Conservation (phyloP, 2,888 invertebrate genomes). For the Gymnocheta viridis region DNA sequence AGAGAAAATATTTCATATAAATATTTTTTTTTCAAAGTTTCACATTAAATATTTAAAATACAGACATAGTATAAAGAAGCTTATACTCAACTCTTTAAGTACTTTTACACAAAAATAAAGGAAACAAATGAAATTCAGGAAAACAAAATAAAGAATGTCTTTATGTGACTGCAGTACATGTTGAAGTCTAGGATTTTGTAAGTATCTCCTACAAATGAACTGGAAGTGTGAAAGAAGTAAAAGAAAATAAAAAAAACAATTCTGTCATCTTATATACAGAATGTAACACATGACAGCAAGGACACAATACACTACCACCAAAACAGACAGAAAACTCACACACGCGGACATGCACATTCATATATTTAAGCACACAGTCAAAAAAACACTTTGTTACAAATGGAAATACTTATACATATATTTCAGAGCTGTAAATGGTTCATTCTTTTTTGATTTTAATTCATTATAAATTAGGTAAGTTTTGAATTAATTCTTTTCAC, state of each 20-base stretch:
- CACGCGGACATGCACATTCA: not conserved
- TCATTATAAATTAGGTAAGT: no score
- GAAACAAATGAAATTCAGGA: slow-evolving; percentile 16
- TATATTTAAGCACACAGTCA: not conserved
- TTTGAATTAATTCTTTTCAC: no score
- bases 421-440: no score
- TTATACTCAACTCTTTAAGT: slow-evolving; percentile 6
- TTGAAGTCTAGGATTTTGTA: slow-evolving; percentile 18
- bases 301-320: slow-evolving; percentile 47
- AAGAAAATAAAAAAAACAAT: not conserved
- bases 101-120: not conserved
- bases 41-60: slow-evolving; percentile 28
- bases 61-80: slow-evolving; percentile 17
- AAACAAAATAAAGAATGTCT: slow-evolving; percentile 30
- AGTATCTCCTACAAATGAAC: slow-evolving; percentile 35
- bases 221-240: slow-evolving; percentile 10
- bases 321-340: slow-evolving; percentile 10
- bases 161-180: slow-evolving; percentile 27
- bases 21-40: slow-evolving; percentile 21
- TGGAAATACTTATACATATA: not conserved
- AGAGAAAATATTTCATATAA: not conserved
- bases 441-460: no score
- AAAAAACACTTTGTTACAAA: not conserved
- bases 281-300: slow-evolving; percentile 67
- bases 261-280: slow-evolving; percentile 46